Evolutionary conservation across 92 coral and sea anemone species (phyloP).

Genomic region (Paragorgia papillata): DNA sequence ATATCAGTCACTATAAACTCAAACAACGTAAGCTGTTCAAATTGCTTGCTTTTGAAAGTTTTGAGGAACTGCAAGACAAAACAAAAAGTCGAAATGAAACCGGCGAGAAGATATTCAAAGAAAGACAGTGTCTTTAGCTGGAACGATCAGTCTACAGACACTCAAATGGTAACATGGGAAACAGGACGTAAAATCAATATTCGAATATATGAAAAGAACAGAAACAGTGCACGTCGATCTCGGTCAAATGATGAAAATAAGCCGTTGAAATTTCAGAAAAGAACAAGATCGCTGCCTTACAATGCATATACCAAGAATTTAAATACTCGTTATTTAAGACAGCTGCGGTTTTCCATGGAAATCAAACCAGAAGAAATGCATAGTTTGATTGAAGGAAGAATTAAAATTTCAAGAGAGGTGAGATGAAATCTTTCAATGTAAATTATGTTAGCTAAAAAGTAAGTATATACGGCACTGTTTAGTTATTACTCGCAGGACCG

Average conservation of each 20-base stretch:
- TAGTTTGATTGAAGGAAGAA: conserved; percentile 8
- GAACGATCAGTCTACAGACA: conserved; percentile 20
- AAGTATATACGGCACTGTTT: no score
- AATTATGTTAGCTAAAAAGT: not conserved
- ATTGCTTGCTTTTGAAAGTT: no score
- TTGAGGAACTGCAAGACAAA: not conserved
- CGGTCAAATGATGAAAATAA: not conserved
- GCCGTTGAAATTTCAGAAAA: not conserved
- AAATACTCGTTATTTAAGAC: conserved; percentile 3
- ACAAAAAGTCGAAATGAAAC: not conserved
- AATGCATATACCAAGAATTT: not conserved
- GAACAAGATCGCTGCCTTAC: not conserved
- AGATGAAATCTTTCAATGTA: not conserved
- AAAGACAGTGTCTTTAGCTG: conserved; percentile 7
- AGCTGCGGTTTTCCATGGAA: conserved; percentile 1
- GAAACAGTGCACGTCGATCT: not conserved
- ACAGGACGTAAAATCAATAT: conserved; percentile 7
- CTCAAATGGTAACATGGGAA: conserved; percentile 13
- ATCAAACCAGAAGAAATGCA: not conserved
- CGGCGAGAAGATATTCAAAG: conserved; percentile 6
- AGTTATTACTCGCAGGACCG: no score
- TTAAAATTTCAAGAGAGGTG: conserved; percentile 15
- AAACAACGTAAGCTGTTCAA: no score
- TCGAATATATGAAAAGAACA: not conserved
- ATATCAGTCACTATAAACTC: no score